These are phyloP conservation scores for Gadopsis bispinosus DNA, from an alignment of 2,797 vertebrate genomes.

Conservation along the genomic window DNA sequence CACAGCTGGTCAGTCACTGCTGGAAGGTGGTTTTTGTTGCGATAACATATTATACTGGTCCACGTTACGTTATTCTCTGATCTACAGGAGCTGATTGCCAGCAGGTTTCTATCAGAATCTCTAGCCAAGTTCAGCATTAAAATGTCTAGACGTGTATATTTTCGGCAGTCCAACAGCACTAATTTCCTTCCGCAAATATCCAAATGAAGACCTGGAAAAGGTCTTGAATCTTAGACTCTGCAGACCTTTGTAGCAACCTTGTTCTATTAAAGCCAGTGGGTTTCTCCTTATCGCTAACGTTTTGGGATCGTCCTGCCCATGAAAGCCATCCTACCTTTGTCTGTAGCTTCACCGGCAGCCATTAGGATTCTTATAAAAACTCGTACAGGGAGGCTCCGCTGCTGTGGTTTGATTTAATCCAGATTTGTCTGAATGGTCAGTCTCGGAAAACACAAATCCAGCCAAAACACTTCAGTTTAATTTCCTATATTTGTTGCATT, in stretches of 20 bases:
- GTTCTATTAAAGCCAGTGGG: not conserved
- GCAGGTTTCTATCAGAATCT: not conserved
- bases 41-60: too few relatives aligned
- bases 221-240: not conserved
- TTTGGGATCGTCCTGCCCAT: not conserved
- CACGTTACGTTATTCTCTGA: not conserved
- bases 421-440: not conserved
- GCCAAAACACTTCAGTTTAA: not conserved
- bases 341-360: too few relatives aligned
- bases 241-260: not conserved
- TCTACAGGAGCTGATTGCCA: not conserved
- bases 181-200: not conserved
- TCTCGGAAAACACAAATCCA: not conserved
- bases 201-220: not conserved
- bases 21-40: too few relatives aligned
- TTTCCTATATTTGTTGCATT: not conserved
- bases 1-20: not conserved
- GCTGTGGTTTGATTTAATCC: conserved; percentile 5
- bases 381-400: not conserved
- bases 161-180: not conserved
- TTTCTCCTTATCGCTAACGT: not conserved
- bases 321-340: not conserved
- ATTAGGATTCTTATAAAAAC: too few relatives aligned
- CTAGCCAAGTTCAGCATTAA: not conserved
- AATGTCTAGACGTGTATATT: too few relatives aligned